phyloP scores from a whole-genome alignment of 2,888 invertebrate species.

The Drosophila aldrichi region DNA sequence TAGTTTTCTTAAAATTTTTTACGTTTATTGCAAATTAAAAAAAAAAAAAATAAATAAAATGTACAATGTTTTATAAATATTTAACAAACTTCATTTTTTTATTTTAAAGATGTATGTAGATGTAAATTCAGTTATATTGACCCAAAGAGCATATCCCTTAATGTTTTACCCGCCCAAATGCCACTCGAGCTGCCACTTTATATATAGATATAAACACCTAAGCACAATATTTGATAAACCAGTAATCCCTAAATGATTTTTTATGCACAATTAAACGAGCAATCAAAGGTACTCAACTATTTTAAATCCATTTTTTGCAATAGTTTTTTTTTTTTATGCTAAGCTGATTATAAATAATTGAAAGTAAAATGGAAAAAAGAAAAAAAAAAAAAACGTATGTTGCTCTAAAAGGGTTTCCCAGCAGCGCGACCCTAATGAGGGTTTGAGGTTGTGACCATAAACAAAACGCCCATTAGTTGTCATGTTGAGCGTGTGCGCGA shows the following conservation, averaged over 20 bases:
- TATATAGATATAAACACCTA: constrained; percentile 45
- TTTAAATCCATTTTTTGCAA: constrained; percentile 31
- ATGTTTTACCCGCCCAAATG: neutral
- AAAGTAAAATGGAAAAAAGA: constrained; percentile 24
- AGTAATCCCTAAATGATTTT: constrained; percentile 18
- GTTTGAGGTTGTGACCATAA: constrained; percentile 69
- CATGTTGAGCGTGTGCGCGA: constrained; percentile 33
- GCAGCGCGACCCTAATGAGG: constrained; percentile 65
- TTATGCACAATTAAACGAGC: constrained; percentile 27
- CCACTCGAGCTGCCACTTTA: constrained; percentile 8
- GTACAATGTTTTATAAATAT: too few species aligned
- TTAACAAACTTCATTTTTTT: too few species aligned
- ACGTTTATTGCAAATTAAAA: too few species aligned
- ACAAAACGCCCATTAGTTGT: constrained; percentile 78
- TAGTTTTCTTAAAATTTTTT: too few species aligned
- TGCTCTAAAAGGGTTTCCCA: constrained; percentile 32
- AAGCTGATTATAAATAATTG: constrained; percentile 78
- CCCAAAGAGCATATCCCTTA: neutral
- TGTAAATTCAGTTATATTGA: neutral
- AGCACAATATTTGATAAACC: constrained; percentile 3
- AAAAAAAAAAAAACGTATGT: constrained; percentile 21
- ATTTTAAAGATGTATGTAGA: too few species aligned
- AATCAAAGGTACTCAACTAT: constrained; percentile 52
- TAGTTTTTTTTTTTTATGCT: constrained; percentile 41
- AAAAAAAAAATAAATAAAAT: too few species aligned